Evolutionary conservation across 2,113 vertebrate genomes (phyloP), one percentile per base, ranked within the genome.

Genomic region (Panthera tigris): DNA sequence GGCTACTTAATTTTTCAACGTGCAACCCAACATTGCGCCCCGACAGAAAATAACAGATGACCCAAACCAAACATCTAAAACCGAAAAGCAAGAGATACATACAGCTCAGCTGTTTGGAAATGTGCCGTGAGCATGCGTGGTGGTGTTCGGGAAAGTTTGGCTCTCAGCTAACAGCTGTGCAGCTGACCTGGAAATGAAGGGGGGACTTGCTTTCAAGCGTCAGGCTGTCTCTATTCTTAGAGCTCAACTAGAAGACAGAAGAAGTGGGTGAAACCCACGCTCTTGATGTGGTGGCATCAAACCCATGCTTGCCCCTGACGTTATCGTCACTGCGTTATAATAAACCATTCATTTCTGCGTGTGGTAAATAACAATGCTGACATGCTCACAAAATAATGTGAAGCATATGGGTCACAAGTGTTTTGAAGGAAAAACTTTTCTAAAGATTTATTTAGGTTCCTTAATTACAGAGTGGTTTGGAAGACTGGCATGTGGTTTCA

Each of bases 391-490:
- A 98, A 96, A 90, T 98, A 98, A 98, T 97, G 97, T 0, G 45
- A 98, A 99, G 96, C 99, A 99, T 45, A 98, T 98, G 99, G 97
- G 74, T 98, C 97, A 73, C 92, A 97, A 94, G 98, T 98, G 89
- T 97, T 98, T 98, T 97, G 96, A 98, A 98, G 97, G 95, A 84
- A 79, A 92, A 97, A 45, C 83, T 97, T 66, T 98, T 96, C 91
- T 96, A 71, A 98, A 98, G 93, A 97, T 98, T 98, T 98, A 95
- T 96, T 98, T 97, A 71, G 96, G 61, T 92, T 98, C 95, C 93
- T 92, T 98, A 98, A 99, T 99, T 98, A 94, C 78, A 98, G 97
- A 96, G 97, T 97, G 82, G 92, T 84, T 98, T 15, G 0, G 94
- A 91, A 95, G 96, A 94, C 71, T 61, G 95, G 97, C 94, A 45